Base-by-base conservation (phyloP, 2,797 vertebrate genomes). In the Sebastolobus altivelis region DNA sequence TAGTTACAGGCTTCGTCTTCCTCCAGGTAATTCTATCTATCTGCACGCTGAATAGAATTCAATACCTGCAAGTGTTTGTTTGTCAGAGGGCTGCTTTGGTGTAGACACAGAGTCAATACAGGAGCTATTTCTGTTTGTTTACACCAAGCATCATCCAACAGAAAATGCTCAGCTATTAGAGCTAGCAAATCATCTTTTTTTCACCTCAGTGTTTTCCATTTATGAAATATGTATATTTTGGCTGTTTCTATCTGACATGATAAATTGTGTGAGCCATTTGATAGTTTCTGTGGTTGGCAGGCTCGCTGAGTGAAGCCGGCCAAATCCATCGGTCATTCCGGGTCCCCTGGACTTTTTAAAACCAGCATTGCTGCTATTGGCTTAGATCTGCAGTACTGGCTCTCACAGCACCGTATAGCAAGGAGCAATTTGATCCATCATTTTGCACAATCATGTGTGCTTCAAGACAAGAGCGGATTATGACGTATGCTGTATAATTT, bases 121-220 rank as follows among this genome's bases (percentile, higher is more conserved):
- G 82, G 38, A 68, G 79, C 83, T 86, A 76, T 90, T 90, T 87
- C 54, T 88, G 84, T 90, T 94, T 92, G 87, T 93, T 93, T 92
- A 92, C 83, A 46, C 76, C 55, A 6, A 68, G 58, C 80, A 72
- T 66, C 55, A 80, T 66, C 52, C 72, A 71, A 65, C 77, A 84
- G 77, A 82, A 87, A 88, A 88, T 81, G 68, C 20, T 79, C 60
- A 12, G 38, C 77, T 66, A 91, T 92, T 87, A 88, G 8, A 33
- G 68, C 20, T 2, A 14, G 37, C 60, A 71, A 81, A 85, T 89
- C 55, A 84, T 77, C 56, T 62, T 27, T 75, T 65, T 37, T 59
- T 49, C 38, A 46, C 52, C 43, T 84, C 68, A 18, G n/a, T 83
- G 76, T 80, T 91, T 88, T 84, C 65, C 75, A 59, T 89, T 89